Evolutionary conservation across 2,113 vertebrate species (phyloP), one percentile per base, ranked within the genome.

Genomic region (Corythornis madagascariensis): DNA sequence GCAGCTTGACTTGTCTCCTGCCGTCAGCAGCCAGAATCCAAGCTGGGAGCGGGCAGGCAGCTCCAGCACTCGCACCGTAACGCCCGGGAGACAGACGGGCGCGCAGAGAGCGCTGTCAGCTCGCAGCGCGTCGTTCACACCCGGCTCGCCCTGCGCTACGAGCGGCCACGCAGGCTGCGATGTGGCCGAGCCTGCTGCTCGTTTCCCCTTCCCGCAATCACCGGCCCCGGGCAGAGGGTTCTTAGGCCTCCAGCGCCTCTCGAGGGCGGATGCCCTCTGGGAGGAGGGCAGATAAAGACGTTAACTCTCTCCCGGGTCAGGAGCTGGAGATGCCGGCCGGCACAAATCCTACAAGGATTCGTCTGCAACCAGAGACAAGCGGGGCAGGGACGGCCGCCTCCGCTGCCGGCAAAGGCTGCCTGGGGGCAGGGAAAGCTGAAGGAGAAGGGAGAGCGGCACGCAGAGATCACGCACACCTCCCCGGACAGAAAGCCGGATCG

Each of bases 131-230:
- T 1, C 20, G 14, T 3, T 40, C 16, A 3, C 26, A 4, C 40
- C 5, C 28, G 1, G 47, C 7, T 3, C 0, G 21, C 13, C 1
- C 28, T 1, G 24, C 1, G 28, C 3, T 9, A 33, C 53, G 1
- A 24, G 11, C 11, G 7, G 67, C 47, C 86, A 4, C 1, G 14
- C 15, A 6, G 19, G 28, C 61, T n/a, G 47, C 2, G 13, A 10
- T 4, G 43, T 0, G 33, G 25, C 45, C 4, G 18, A 24, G 16
- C 3, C 13, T 3, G n/a, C 33, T 33, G 28, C 19, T 29, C 48
- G 22, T 26, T 10, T 14, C 8, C 64, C 48, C n/a, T n/a, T 31
- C 60, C 52, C 28, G 11, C 14, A 48, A 16, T 5, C 4, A 2
- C 1, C 16, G 45, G 28, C 24, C 31, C 25, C 10, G 0, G 45